phyloP scores from a whole-genome alignment of 2,113 vertebrate species.

The Thamnophis sirtalis region DNA sequence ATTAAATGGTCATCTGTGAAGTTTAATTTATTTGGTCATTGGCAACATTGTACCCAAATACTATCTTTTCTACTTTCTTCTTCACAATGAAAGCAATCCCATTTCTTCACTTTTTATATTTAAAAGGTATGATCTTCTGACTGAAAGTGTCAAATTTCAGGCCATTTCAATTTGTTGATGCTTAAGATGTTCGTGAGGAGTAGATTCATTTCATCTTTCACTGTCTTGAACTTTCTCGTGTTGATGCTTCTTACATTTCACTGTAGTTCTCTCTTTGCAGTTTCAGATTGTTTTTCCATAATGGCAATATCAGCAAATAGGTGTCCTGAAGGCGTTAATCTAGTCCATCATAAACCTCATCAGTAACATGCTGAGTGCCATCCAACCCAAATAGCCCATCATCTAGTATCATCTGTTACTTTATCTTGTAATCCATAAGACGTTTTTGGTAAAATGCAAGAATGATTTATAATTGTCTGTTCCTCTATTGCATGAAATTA shows the following conservation, averaged over 20 bases:
- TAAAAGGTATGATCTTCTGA: not conserved
- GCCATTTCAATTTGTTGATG: not conserved
- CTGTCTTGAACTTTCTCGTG: not conserved
- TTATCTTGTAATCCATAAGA: not conserved
- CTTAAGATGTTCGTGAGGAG: not conserved
- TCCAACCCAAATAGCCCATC: not conserved
- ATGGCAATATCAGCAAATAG: not conserved
- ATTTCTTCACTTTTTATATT: not conserved
- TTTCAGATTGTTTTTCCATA: not conserved
- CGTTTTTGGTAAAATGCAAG: not conserved
- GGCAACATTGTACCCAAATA: not conserved
- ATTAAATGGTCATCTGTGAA: not conserved
- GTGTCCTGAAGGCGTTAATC: not conserved
- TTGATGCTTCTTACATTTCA: not conserved
- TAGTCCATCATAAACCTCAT: not conserved
- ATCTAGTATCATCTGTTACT: not conserved
- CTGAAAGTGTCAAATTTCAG: not conserved
- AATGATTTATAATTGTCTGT: not conserved
- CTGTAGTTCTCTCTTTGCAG: not conserved
- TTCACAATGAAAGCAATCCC: not conserved
- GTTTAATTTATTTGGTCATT: not conserved
- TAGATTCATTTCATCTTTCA: not conserved
- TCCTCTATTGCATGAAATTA: not conserved
- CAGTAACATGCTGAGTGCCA: not conserved
- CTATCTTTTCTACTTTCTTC: not conserved